Evolutionary conservation across 2,797 vertebrate species (phyloP).

Genomic region (Vultur gryphus): DNA sequence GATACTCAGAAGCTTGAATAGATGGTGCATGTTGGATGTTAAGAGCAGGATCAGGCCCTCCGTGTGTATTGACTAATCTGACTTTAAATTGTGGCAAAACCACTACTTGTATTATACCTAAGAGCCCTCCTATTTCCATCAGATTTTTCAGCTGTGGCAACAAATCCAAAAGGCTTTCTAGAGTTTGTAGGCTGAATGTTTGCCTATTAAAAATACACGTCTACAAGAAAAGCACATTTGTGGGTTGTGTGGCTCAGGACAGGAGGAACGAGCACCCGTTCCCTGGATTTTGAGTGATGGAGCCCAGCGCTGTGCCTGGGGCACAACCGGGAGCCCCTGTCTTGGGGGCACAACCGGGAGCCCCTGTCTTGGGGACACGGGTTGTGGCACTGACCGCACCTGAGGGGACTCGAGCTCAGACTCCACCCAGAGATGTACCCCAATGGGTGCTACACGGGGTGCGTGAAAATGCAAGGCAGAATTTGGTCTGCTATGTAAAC

Average conservation of each 20-base stretch:
- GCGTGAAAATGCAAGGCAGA: neutral
- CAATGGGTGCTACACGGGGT: neutral
- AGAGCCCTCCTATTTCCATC: neutral
- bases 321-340: neutral
- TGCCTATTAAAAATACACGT: neutral
- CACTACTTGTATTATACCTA: neutral
- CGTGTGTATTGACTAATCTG: neutral
- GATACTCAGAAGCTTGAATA: neutral
- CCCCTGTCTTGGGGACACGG: neutral
- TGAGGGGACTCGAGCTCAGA: neutral
- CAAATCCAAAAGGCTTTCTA: neutral
- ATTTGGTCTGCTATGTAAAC: neutral
- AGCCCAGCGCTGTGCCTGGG: neutral
- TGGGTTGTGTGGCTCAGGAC: neutral
- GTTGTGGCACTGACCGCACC: neutral
- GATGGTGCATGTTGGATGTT: neutral
- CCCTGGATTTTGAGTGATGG: neutral
- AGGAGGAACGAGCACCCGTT: rapidly evolving
- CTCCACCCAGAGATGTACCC: neutral
- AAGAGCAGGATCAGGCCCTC: neutral
- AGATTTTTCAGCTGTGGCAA: neutral
- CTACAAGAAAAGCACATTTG: neutral
- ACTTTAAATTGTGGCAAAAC: neutral
- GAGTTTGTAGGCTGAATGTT: neutral
- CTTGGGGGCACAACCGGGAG: neutral